Evolutionary conservation across 1,140 invertebrate genomes (phyloP), one percentile per base, ranked within the genome.

Genomic region (Melanaphis sacchari): DNA sequence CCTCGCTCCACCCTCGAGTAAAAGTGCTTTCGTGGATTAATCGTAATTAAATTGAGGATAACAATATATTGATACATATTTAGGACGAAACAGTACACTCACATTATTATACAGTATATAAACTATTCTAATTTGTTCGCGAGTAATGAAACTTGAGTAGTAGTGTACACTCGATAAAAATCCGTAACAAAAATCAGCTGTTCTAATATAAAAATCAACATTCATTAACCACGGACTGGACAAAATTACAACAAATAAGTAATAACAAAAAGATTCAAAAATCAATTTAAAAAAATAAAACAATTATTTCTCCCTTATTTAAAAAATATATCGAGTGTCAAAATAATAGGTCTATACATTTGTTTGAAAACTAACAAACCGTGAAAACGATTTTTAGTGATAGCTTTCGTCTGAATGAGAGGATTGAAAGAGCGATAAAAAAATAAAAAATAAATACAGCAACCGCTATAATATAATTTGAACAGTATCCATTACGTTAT

Each of bases 401-500:
- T 31, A 43, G 43, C 43, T 88, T 88, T 36, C 43, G 18, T 88
- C 49, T 22, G 85, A 36, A 49, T 36, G n/a, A 49, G 46, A 49
- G 46, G 46, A 49, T 3, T 49, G 24, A 46, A n/a, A 1, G 26
- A 46, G 31, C 43, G 36, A 49, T 46, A 40, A 88, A 88, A 88
- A 46, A 88, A 46, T 11, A 31, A 84, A 21, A 36, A 82, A 40
- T 41, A 41, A 43, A 31, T 41, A 43, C 15, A 31, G 15, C 84
- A n/a, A 31, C 31, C 43, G n/a, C 43, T 43, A 46, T 88, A 40
- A 41, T 84, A 84, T 15, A 18, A 76, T 15, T n/a, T 43, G 36
- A 46, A 88, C 43, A 46, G 85, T 88, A 88, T 88, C n/a, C 85
- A 46, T 88, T 88, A 88, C 84, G n/a, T n/a, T 46, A 87, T 87